A percentile compares a stretch with the other conserved stretches of the same genome.
These are phyloP conservation scores for Myotis yumanensis DNA, from an alignment of 2,113 vertebrate species.

Conservation along the genomic window DNA sequence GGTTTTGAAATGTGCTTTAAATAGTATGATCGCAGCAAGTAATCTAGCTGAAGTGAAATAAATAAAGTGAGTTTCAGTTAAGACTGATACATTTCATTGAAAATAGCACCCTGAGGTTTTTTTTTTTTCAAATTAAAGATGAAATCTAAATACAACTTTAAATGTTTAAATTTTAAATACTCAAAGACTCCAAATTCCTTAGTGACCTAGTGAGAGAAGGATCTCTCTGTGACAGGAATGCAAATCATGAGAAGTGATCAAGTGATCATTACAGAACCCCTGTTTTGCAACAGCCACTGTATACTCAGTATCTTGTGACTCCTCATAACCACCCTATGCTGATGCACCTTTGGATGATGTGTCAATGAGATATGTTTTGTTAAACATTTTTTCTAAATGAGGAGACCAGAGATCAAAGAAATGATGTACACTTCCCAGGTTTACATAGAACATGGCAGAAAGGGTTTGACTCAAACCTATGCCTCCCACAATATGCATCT, in stretches of 20 bases:
- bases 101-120: constrained; percentile 67
- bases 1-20: constrained; percentile 78
- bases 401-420: not conserved
- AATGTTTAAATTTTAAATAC: not conserved
- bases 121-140: constrained; percentile 69
- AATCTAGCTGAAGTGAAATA: constrained; percentile 70
- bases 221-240: not conserved
- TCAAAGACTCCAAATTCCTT: constrained; percentile 56
- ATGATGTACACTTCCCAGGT: not conserved
- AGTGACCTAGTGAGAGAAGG: not conserved
- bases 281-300: not conserved
- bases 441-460: not conserved
- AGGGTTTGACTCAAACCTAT: not conserved
- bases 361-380: not conserved
- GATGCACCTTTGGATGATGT: not conserved
- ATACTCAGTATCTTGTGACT: not conserved
- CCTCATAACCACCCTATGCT: not conserved
- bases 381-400: not conserved
- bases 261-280: not conserved
- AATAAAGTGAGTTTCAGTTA: constrained; percentile 69
- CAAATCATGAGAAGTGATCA: not conserved
- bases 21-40: constrained; percentile 75
- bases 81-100: constrained; percentile 79
- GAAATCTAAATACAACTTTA: constrained; percentile 66
- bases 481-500: not conserved